phyloP scores from a whole-genome alignment of 1,140 invertebrate species.

The Leptopilina clavipes region DNA sequence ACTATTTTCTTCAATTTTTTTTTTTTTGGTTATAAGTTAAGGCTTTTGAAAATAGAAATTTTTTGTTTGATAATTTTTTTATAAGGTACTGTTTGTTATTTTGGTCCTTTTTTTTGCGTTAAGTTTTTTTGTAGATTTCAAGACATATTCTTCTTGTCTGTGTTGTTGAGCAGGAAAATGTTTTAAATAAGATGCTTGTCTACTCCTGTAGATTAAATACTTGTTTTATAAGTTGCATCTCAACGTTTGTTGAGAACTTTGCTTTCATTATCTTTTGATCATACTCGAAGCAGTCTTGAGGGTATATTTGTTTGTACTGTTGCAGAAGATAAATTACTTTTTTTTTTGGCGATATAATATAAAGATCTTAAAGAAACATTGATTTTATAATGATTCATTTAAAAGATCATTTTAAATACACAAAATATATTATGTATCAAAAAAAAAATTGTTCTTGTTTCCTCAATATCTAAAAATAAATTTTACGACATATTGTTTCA shows the following conservation, averaged over 20 bases:
- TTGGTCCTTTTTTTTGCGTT: background rate
- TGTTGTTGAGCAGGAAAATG: background rate
- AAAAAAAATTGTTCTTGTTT: too few relatives aligned
- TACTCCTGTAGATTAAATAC: background rate
- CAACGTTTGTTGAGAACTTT: background rate
- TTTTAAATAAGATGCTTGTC: background rate
- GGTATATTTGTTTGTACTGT: background rate
- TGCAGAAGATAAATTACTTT: background rate
- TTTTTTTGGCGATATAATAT: too few relatives aligned
- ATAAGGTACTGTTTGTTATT: too few relatives aligned
- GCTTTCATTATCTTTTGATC: constrained; percentile 22
- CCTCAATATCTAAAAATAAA: background rate
- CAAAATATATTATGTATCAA: too few relatives aligned
- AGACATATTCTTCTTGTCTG: background rate
- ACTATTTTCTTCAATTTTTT: too few relatives aligned
- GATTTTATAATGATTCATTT: too few relatives aligned
- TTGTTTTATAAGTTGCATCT: constrained; percentile 2
- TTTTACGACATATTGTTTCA: constrained; percentile 1
- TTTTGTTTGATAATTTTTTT: background rate
- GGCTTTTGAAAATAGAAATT: too few relatives aligned
- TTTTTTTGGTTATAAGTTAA: too few relatives aligned
- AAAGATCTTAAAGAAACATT: too few relatives aligned
- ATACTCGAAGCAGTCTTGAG: background rate
- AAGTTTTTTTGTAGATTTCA: background rate
- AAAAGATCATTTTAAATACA: too few relatives aligned